Percentiles rank a stretch among this genome's conserved stretches.
Conservation (phyloP, 2,888 invertebrate species). For the Nephrotoma guestfalica region DNA sequence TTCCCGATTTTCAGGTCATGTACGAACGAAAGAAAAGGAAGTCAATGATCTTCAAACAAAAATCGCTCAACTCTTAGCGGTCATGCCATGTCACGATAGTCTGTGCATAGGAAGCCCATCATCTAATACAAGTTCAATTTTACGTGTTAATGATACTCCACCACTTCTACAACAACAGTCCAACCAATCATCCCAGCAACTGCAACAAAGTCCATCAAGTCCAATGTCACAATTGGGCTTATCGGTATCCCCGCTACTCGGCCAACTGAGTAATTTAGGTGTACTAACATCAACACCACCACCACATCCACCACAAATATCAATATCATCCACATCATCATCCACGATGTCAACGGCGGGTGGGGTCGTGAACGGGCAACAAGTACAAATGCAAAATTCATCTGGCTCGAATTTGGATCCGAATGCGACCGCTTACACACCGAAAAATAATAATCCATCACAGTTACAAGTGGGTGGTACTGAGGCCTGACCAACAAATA, state of each 20-base stretch:
- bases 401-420: conserved; percentile 54
- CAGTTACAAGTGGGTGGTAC: conserved; percentile 16
- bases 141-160: conserved; percentile 39
- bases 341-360: conserved; percentile 24
- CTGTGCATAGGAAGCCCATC: conserved; percentile 38
- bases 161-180: conserved; percentile 17
- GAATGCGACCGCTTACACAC: conserved; percentile 83
- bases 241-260: conserved; percentile 12
- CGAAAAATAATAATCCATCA: conserved; percentile 43
- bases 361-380: conserved; percentile 17
- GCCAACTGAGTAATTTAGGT: conserved; percentile 6
- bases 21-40: conserved; percentile 77
- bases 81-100: conserved; percentile 61
- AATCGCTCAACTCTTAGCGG: conserved; percentile 85
- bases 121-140: conserved; percentile 42
- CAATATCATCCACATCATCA: conserved; percentile 15
- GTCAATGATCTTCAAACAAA: conserved; percentile 79
- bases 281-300: conserved; percentile 11
- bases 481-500: conserved; percentile 19
- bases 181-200: conserved; percentile 9
- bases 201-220: conserved; percentile 19
- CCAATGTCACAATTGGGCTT: conserved; percentile 29
- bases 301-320: conserved; percentile 14
- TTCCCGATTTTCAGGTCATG: conserved; percentile 41
- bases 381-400: conserved; percentile 14